Evolutionary conservation across 2,888 invertebrate genomes (phyloP), one percentile per base, ranked within the genome.

Genomic region (Nysson spinosus): DNA sequence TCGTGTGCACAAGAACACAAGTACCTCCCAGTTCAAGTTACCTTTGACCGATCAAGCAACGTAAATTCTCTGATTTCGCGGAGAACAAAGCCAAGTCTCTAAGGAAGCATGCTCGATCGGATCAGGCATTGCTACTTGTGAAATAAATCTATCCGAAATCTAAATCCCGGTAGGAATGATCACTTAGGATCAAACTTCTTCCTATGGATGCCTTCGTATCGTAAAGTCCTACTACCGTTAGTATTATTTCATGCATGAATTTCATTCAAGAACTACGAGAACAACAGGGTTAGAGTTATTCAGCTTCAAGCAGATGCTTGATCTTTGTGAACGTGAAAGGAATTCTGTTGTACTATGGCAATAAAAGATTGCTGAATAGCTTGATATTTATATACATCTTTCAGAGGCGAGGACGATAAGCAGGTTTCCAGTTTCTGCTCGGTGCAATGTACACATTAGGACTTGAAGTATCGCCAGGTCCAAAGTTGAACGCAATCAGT

Each of bases 41-140:
- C 68, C 80, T 82, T 81, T 81, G 82, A 82, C 64, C 75, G 77
- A 68, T 70, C 74, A 65, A 76, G 74, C 76, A 78, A 74, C 69
- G 69, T 79, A 79, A 82, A 79, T 82, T 79, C 75, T 65, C 68
- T 80, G 81, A 82, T 82, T 82, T 73, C 76, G 56, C 62, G 58
- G 71, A 55, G 73, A 77, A 82, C 79, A 82, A 80, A 80, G 79
- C 70, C 22, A 43, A 56, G 51, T 56, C 63, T 60, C 55, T 61
- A 69, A 74, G 72, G 72, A 76, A 69, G 60, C 60, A 44, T 62
- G 42, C 40, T 32, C 30, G 49, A 62, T 52, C 60, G 24, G 61
- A 69, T 62, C 72, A 47, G 49, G 40, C 55, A 47, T 55, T 55
- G 54, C 34, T 50, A 47, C 30, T 14, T 19, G 22, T 32, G 34